A percentile compares a stretch with the other conserved stretches of the same genome.
These are phyloP conservation scores for Alfaro cultratus DNA, from an alignment of 2,797 vertebrate species.

Conservation along the genomic window DNA sequence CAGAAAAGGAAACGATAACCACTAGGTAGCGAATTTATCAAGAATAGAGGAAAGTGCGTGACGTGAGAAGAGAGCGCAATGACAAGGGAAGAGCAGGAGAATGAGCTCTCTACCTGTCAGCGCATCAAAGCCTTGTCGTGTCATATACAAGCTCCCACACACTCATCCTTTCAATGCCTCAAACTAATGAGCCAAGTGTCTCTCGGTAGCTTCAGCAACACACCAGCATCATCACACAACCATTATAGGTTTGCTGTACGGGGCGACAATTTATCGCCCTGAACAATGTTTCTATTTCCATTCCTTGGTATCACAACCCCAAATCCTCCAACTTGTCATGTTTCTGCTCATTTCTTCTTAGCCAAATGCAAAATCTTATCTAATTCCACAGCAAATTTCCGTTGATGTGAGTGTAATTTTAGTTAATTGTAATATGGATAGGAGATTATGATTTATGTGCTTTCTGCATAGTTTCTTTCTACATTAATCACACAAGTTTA, in stretches of 20 bases:
- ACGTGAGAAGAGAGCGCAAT: constrained; percentile 53
- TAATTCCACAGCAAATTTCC: background rate
- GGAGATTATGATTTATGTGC: background rate
- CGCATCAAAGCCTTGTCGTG: constrained; percentile 70
- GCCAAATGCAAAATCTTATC: constrained; percentile 21
- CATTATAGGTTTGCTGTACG: constrained; percentile 51
- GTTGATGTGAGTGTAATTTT: background rate
- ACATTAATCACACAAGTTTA: background rate
- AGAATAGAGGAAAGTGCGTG: constrained; percentile 49
- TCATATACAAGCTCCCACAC: constrained; percentile 63
- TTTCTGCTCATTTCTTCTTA: constrained; percentile 34
- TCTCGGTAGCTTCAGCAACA: constrained; percentile 51
- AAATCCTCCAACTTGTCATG: constrained; percentile 49
- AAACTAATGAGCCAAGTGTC: constrained; percentile 78
- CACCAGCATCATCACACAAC: constrained; percentile 39
- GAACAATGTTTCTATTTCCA: constrained; percentile 48
- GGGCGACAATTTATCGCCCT: constrained; percentile 42
- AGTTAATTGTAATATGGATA: background rate
- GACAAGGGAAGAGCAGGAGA: constrained; percentile 61
- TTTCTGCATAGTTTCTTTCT: background rate
- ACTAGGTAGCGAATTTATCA: constrained; percentile 53
- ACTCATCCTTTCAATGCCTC: constrained; percentile 70
- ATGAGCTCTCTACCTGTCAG: constrained; percentile 74
- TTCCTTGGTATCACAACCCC: constrained; percentile 41
- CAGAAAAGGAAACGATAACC: constrained; percentile 57